phyloP scores from a whole-genome alignment of 2,888 invertebrate species.

The Erebia epiphron region DNA sequence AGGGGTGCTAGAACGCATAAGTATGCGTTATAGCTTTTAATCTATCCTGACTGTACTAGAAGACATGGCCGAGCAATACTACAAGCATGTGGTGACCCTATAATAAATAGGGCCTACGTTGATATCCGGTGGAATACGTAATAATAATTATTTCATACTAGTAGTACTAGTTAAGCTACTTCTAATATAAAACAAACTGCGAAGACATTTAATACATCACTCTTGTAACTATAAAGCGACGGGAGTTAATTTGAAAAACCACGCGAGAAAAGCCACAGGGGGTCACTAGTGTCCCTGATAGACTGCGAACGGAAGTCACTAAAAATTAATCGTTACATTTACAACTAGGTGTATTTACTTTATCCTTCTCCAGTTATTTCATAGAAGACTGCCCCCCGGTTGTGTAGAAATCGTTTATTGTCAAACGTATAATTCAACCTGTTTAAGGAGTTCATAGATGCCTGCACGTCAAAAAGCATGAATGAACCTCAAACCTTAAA shows the following conservation, averaged over 20 bases:
- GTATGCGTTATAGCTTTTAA: no score
- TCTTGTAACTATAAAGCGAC: slow-evolving; percentile 38
- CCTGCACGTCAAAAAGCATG: no score
- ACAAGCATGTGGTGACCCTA: not conserved
- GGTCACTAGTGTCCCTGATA: slow-evolving; percentile 27
- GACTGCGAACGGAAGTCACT: slow-evolving; percentile 34
- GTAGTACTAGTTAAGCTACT: not conserved
- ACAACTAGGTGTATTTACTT: slow-evolving; percentile 9
- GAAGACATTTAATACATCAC: slow-evolving; percentile 30
- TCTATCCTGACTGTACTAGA: not conserved
- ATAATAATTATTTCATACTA: slow-evolving; percentile 15
- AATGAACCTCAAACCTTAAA: no score
- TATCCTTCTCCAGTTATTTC: not conserved
- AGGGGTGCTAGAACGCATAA: no score
- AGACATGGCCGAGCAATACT: not conserved
- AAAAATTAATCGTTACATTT: slow-evolving; percentile 19
- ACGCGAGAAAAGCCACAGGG: slow-evolving; percentile 30
- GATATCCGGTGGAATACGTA: slow-evolving; percentile 7
- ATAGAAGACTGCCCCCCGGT: no score
- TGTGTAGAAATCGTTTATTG: no score
- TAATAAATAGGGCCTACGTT: slow-evolving; percentile 1
- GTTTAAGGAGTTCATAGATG: no score
- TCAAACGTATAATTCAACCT: no score
- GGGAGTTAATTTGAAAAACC: slow-evolving; percentile 38
- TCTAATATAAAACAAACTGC: slow-evolving; percentile 23